Evolutionary conservation across 2,888 invertebrate genomes (phyloP).

Genomic region (Diplolepis rosae): DNA sequence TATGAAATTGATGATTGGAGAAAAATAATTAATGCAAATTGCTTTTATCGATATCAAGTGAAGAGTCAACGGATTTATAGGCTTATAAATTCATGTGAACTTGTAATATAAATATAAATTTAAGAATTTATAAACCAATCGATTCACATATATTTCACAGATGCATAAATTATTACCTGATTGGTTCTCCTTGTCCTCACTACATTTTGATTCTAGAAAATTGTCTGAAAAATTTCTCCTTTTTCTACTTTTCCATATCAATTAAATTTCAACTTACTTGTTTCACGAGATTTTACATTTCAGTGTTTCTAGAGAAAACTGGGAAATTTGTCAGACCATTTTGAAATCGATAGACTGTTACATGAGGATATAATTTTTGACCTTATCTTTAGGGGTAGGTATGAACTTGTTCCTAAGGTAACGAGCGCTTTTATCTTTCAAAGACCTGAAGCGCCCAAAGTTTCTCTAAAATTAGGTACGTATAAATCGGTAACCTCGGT

Average conservation of each 20-base stretch:
- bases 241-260: not conserved
- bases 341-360: slow-evolving; percentile 12
- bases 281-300: not conserved
- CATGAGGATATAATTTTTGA: slow-evolving; percentile 51
- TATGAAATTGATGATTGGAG: slow-evolving; percentile 24
- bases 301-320: not conserved
- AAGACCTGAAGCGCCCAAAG: slow-evolving; percentile 36
- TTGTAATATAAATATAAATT: slow-evolving; percentile 19
- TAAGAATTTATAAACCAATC: slow-evolving; percentile 2
- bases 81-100: slow-evolving; percentile 16
- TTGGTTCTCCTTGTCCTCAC: not conserved
- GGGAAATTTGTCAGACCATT: not conserved
- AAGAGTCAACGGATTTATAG: slow-evolving; percentile 4
- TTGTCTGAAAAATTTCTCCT: slow-evolving; percentile 7
- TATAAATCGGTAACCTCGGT: slow-evolving; percentile 72
- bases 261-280: not conserved
- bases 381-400: slow-evolving; percentile 50
- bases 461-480: slow-evolving; percentile 54
- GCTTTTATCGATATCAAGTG: slow-evolving; percentile 12
- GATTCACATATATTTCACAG: slow-evolving; percentile 17
- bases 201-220: slow-evolving; percentile 39
- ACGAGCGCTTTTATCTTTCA: slow-evolving; percentile 57
- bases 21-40: not conserved
- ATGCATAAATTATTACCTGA: slow-evolving; percentile 12
- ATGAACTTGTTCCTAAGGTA: slow-evolving; percentile 54